Conservation (phyloP, 1,140 invertebrate genomes). For the Bombus turneri region DNA sequence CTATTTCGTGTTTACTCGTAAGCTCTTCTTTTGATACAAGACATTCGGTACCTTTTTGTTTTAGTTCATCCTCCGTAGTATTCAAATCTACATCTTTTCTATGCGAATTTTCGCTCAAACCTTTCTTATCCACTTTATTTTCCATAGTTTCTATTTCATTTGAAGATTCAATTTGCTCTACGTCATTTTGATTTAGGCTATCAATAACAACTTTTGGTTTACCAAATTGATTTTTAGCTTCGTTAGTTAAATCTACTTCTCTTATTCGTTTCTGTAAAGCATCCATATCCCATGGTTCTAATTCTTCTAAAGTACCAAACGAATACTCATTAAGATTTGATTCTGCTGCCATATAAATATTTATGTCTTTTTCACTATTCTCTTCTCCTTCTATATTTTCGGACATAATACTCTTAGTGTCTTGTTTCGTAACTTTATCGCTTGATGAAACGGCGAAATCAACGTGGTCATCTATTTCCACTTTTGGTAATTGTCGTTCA, state of each 20-base stretch:
- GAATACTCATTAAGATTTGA: conserved; percentile 43
- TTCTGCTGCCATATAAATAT: conserved; percentile 20
- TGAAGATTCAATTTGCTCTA: neutral
- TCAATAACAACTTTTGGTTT: neutral
- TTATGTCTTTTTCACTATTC: neutral
- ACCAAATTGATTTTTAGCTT: conserved; percentile 20
- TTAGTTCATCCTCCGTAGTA: neutral
- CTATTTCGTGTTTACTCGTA: neutral
- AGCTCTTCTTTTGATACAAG: neutral
- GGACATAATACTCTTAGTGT: neutral
- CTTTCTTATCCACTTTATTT: neutral
- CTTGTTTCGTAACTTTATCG: neutral
- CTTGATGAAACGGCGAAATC: neutral
- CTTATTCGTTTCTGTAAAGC: conserved; percentile 46
- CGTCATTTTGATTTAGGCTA: neutral
- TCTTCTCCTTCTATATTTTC: neutral
- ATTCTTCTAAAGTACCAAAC: conserved; percentile 40
- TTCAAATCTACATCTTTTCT: neutral
- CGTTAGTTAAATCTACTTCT: conserved; percentile 35
- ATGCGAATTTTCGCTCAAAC: too few species aligned
- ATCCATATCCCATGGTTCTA: conserved; percentile 58
- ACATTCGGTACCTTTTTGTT: neutral
- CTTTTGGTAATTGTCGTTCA: neutral
- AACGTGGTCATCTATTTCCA: neutral
- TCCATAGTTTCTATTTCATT: neutral